Conservation (phyloP, 2,888 invertebrate genomes). For the Stramonita haemastoma region DNA sequence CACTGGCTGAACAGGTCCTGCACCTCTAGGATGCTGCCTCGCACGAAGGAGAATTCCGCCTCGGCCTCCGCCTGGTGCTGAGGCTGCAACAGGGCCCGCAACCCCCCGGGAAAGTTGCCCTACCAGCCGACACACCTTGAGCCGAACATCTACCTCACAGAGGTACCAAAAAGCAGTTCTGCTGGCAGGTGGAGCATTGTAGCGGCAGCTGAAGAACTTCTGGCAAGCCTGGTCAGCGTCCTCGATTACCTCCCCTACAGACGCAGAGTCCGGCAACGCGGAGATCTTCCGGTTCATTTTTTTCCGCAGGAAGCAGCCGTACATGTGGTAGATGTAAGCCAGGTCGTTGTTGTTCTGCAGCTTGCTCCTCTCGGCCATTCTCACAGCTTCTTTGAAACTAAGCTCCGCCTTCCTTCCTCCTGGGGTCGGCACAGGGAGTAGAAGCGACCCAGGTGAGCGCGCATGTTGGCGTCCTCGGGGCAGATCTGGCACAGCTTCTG, state of each 20-base stretch:
- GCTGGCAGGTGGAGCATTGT: constrained; percentile 50
- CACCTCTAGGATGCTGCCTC: constrained; percentile 50
- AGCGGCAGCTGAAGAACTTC: constrained; percentile 52
- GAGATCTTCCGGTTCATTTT: constrained; percentile 47
- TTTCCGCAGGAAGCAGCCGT: constrained; percentile 53
- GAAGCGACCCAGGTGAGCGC: constrained; percentile 58
- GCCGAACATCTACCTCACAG: constrained; percentile 54
- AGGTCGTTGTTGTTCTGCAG: constrained; percentile 50
- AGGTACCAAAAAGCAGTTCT: constrained; percentile 51
- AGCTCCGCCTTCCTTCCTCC: constrained; percentile 53
- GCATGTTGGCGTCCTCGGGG: constrained; percentile 55
- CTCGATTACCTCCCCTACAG: constrained; percentile 43
- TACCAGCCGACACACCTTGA: constrained; percentile 54
- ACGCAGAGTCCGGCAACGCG: constrained; percentile 42
- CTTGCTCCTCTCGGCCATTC: constrained; percentile 30
- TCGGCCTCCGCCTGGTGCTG: neutral
- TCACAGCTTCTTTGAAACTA: constrained; percentile 51
- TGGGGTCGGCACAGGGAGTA: constrained; percentile 55
- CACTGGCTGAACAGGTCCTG: constrained; percentile 56
- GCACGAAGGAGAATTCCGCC: constrained; percentile 45
- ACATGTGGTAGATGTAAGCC: constrained; percentile 61
- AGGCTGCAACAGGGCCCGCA: neutral
- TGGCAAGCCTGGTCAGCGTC: constrained; percentile 52
- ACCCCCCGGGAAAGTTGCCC: neutral
- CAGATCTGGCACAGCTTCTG: constrained; percentile 52